A percentile compares a stretch with the other conserved stretches of the same genome.
phyloP scores from a whole-genome alignment of 2,113 vertebrate species.

The Ranitomeya variabilis region DNA sequence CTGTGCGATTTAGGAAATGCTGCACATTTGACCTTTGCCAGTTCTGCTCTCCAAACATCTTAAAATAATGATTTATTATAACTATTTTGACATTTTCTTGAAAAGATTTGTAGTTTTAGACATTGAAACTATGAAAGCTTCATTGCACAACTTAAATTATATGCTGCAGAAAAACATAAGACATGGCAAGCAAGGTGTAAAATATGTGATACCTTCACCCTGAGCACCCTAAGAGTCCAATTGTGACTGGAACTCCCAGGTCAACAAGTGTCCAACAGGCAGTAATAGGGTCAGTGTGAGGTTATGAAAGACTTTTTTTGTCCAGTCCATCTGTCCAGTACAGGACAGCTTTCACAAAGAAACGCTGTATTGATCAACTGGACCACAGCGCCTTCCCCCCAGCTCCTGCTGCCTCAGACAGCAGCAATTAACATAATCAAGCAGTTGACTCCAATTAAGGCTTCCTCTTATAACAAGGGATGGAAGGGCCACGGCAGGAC shows the following conservation, averaged over 20 bases:
- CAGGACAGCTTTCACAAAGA: constrained; percentile 63
- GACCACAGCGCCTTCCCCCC: constrained; percentile 55
- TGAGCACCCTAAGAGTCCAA: neutral
- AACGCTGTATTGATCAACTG: constrained; percentile 65
- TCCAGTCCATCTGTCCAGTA: constrained; percentile 63
- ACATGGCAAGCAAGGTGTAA: constrained; percentile 39
- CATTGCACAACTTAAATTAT: constrained; percentile 19
- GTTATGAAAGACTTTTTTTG: constrained; percentile 64
- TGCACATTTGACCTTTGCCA: neutral
- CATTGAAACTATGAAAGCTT: constrained; percentile 15
- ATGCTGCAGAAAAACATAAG: constrained; percentile 1
- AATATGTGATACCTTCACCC: constrained; percentile 7
- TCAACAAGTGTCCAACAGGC: constrained; percentile 61
- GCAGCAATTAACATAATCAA: constrained; percentile 98
- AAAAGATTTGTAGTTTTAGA: constrained; percentile 32
- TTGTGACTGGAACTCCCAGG: constrained; percentile 48
- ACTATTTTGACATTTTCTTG: constrained; percentile 33
- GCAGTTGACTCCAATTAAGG: constrained; percentile 97
- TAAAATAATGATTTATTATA: constrained; percentile 12
- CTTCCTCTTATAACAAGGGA: constrained; percentile 87
- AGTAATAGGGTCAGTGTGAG: constrained; percentile 51
- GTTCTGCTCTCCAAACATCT: neutral
- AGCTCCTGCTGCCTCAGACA: constrained; percentile 76
- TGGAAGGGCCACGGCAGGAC: constrained; percentile 75
- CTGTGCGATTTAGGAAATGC: too few species aligned